phyloP scores from a whole-genome alignment of 64 coral and sea anemone species.

The Stichodactyla helianthus region DNA sequence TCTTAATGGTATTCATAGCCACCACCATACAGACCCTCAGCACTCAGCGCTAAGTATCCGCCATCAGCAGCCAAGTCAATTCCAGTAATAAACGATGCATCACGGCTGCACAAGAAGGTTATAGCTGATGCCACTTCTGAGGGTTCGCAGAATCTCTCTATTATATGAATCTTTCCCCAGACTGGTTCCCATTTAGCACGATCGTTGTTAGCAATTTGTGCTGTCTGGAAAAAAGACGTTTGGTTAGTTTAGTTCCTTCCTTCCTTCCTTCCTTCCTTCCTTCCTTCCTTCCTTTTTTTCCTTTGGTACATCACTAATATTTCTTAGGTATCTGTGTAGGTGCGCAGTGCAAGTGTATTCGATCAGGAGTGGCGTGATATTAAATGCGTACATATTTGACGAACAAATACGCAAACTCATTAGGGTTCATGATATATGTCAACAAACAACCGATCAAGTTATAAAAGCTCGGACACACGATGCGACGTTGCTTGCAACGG shows the following conservation, averaged over 20 bases:
- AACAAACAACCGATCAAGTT: no score
- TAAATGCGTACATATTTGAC: no score
- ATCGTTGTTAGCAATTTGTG: background rate
- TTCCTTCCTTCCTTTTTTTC: no score
- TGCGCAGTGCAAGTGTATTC: no score
- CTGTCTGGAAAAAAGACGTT: background rate
- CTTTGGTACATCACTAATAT: no score
- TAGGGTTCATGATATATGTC: no score
- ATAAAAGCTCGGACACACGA: no score
- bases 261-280: no score
- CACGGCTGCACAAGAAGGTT: conserved; percentile 52
- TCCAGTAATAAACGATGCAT: conserved; percentile 57
- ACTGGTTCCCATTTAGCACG: conserved; percentile 21
- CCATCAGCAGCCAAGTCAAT: conserved; percentile 45
- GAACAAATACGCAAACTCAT: no score
- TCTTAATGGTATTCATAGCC: background rate
- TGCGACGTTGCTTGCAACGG: no score
- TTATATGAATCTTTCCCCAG: conserved; percentile 25
- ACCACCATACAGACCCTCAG: background rate
- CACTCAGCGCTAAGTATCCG: conserved; percentile 38
- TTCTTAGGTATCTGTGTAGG: no score
- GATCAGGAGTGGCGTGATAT: no score
- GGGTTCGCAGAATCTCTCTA: conserved; percentile 38
- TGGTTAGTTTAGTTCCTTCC: background rate
- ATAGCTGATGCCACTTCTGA: conserved; percentile 52